A percentile compares a stretch with the other conserved stretches of the same genome.
Conservation (phyloP, 2,797 vertebrate genomes). For the Neosilurus mollespiculum region DNA sequence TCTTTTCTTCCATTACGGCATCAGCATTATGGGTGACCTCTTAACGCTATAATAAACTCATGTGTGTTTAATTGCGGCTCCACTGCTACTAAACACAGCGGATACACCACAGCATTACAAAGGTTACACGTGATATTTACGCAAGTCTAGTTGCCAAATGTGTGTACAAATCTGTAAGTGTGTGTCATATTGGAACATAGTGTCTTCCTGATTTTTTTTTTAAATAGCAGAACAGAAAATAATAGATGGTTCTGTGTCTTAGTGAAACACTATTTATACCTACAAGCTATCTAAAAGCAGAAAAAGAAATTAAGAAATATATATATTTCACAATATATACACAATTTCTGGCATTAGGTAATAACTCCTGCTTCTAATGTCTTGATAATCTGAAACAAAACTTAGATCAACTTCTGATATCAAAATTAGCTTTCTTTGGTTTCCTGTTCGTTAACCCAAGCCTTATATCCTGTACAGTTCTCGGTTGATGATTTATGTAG, state of each 20-base stretch:
- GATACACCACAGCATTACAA: conserved; percentile 13
- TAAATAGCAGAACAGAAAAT: background rate
- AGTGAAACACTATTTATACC: background rate
- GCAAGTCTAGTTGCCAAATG: conserved; percentile 7
- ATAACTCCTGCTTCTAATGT: background rate
- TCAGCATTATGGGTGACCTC: conserved; percentile 21
- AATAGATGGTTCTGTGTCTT: background rate
- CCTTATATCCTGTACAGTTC: conserved; percentile 21
- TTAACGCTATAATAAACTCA: conserved; percentile 32
- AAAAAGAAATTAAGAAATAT: background rate
- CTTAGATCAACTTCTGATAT: conserved; percentile 6
- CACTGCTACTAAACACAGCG: background rate
- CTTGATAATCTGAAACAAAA: background rate
- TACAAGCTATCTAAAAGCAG: background rate
- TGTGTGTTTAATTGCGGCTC: conserved; percentile 19
- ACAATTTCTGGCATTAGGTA: background rate
- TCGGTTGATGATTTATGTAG: conserved; percentile 60
- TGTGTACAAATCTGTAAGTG: conserved; percentile 10
- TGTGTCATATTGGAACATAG: conserved; percentile 2
- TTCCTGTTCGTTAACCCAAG: conserved; percentile 28
- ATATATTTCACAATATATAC: background rate
- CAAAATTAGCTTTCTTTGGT: conserved; percentile 21
- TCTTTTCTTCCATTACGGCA: background rate
- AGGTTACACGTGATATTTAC: conserved; percentile 17
- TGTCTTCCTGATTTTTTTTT: conserved; percentile 11